phyloP scores from a whole-genome alignment of 2,113 vertebrate species.

The Seriola quinqueradiata region DNA sequence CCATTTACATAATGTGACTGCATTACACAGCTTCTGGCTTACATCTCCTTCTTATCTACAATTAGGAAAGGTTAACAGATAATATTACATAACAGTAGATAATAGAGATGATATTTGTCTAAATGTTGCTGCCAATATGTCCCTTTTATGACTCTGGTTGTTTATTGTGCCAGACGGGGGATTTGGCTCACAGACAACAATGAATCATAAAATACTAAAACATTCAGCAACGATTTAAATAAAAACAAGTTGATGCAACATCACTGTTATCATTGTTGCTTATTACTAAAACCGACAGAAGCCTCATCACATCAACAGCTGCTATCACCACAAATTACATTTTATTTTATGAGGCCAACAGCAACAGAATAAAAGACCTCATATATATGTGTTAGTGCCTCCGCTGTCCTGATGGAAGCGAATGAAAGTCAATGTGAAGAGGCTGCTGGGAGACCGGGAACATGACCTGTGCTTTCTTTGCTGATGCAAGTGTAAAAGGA shows the following conservation, averaged over 20 bases:
- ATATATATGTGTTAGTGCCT: not conserved
- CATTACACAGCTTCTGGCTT: not conserved
- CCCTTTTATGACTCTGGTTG: not conserved
- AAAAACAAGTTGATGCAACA: not conserved
- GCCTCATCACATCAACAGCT: not conserved
- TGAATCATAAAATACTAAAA: conserved; percentile 2
- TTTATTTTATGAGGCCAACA: not conserved
- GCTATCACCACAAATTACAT: not conserved
- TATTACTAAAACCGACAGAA: too few species aligned
- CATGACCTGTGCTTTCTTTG: too few species aligned
- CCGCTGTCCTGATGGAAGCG: not conserved
- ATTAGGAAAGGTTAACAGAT: not conserved
- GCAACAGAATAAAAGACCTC: not conserved
- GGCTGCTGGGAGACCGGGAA: too few species aligned
- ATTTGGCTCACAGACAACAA: not conserved
- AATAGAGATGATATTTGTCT: too few species aligned
- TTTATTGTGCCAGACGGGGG: not conserved
- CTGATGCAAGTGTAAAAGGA: too few species aligned
- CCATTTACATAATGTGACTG: too few species aligned
- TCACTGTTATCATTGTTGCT: not conserved
- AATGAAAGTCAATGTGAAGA: not conserved
- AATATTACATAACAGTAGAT: not conserved
- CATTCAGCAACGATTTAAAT: not conserved
- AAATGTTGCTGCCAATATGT: too few species aligned
- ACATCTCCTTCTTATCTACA: not conserved